Conservation (phyloP, 2,797 vertebrate species). For the Spinibarbus caldwelli region DNA sequence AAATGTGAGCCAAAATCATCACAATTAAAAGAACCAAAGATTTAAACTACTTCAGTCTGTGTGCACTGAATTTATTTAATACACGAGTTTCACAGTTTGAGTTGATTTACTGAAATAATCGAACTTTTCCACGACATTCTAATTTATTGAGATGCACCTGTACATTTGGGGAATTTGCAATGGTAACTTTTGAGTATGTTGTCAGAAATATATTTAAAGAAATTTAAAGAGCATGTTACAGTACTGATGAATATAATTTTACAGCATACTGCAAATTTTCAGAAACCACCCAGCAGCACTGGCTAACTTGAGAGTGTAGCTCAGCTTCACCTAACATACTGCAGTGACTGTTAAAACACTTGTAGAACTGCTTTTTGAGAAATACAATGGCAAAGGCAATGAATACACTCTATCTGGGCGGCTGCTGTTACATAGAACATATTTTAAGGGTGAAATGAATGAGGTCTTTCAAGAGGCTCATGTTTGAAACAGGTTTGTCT, state of each 20-base stretch:
- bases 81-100: too few species aligned
- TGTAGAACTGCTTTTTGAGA: neutral
- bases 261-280: neutral
- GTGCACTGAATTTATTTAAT: too few species aligned
- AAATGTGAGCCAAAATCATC: too few species aligned
- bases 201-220: neutral
- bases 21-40: too few species aligned
- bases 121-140: too few species aligned
- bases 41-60: too few species aligned
- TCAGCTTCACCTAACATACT: neutral
- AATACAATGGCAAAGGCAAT: neutral
- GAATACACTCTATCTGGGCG: neutral
- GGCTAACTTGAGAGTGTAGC: neutral
- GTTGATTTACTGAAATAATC: too few species aligned
- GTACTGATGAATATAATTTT: neutral
- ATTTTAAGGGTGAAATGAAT: slow-evolving; percentile 5
- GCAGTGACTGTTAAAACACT: neutral
- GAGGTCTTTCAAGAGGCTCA: slow-evolving; percentile 13
- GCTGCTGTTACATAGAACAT: slow-evolving; percentile 12
- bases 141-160: too few species aligned
- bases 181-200: neutral
- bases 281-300: too few species aligned
- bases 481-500: slow-evolving; percentile 40
- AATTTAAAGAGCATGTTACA: neutral
- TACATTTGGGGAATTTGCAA: neutral